Evolutionary conservation across 2,888 invertebrate species (phyloP), one percentile per base, ranked within the genome.

Genomic region (Shargacucullia verbasci): DNA sequence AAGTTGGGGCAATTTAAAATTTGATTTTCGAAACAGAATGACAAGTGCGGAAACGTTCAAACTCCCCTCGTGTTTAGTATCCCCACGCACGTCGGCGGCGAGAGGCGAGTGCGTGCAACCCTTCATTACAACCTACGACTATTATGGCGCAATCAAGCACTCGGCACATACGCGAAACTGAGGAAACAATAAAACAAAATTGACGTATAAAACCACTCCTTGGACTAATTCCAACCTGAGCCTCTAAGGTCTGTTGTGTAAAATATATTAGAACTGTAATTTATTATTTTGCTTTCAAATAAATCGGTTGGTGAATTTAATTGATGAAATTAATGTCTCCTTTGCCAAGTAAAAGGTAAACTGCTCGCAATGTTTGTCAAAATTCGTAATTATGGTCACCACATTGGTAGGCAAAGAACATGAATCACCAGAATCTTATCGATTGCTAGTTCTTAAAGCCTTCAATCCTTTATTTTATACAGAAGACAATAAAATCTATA

Each of bases 131-230:
- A 85, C 85, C 86, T 87, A 85, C 86, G 85, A 82, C 89, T 86
- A 90, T 92, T 91, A 92, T 87, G 86, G 87, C 82, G 91, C 87
- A 91, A 92, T 92, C 91, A 92, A 88, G 84, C 87, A 84, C 89
- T 90, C 89, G 78, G 86, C 90, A 91, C 90, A 91, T 91, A 91
- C 91, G 91, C 86, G 86, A 90, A 90, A 89, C 90, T 88, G 85
- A 89, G 90, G 92, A 90, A 90, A 91, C 88, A 89, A 90, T 90
- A 89, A 90, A 91, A 90, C 88, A 87, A 88, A 90, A 91, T 90
- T 89, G 90, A 90, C 87, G 90, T 88, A 90, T 88, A 88, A 90
- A 90, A 88, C 88, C 87, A 87, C 88, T 89, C 87, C 86, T 87
- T 87, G 84, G 79, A 88, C 87, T 87, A 86, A 89, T 89, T 88